Percentiles rank a stretch among this genome's conserved stretches.
Evolutionary conservation across 2,113 vertebrate species (phyloP).

Genomic region (Phylloscopus trochilus): DNA sequence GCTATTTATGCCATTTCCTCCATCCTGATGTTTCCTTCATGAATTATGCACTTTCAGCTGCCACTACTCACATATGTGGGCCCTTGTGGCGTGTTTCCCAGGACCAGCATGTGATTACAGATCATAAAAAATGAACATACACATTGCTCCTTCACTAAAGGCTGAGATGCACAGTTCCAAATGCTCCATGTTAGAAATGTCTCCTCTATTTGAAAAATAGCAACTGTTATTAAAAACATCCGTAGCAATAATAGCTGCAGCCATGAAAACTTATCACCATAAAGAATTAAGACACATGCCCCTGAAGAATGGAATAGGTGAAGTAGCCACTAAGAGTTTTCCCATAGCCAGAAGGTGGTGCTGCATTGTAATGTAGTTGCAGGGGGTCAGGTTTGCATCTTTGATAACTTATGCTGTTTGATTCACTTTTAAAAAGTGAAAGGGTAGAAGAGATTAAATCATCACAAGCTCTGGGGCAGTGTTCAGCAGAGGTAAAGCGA

Average conservation of each 20-base stretch:
- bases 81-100: slow-evolving; percentile 50
- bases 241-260: background rate
- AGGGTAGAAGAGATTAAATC: background rate
- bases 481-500: background rate
- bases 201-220: slow-evolving; percentile 2
- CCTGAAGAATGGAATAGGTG: background rate
- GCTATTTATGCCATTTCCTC: slow-evolving; percentile 56
- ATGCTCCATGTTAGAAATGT: background rate
- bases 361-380: slow-evolving; percentile 64
- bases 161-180: background rate
- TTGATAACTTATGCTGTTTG: background rate
- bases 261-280: background rate
- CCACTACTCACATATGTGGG: slow-evolving; percentile 54
- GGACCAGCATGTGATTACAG: slow-evolving; percentile 46
- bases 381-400: slow-evolving; percentile 11
- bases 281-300: background rate
- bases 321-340: background rate
- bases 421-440: background rate
- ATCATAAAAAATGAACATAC: slow-evolving; percentile 58
- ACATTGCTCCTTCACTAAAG: slow-evolving; percentile 27
- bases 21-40: slow-evolving; percentile 65
- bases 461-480: background rate
- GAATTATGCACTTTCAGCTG: slow-evolving; percentile 64
- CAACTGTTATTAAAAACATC: slow-evolving; percentile 25
- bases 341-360: slow-evolving; percentile 73